Base-by-base conservation (phyloP, 1,140 invertebrate species). In the Linepithema humile region DNA sequence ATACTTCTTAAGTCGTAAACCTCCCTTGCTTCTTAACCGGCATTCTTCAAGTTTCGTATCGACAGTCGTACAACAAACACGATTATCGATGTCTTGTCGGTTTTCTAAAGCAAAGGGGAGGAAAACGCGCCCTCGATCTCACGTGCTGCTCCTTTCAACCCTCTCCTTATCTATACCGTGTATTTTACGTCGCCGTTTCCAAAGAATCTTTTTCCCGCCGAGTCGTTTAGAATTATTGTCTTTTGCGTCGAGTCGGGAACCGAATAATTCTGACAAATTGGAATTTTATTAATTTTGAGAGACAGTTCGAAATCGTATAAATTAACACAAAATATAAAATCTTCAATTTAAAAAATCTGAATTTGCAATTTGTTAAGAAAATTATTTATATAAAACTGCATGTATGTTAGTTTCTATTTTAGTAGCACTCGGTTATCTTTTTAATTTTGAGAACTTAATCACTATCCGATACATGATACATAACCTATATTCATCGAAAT, bases 21-120 rank as follows among this genome's bases (percentile, higher is more conserved):
- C 74, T 77, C 72, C 74, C 82, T 84, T 53, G 85, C 59, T 84
- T 75, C 84, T 88, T 72, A 67, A 38, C 88, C 59, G 73, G 64
- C 70, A 89, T 90, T 89, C 85, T 62, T 69, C 67, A 89, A 90
- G 60, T 89, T 89, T 86, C 83, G 85, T 89, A 89, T 86, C 83
- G 75, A 43, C 64, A 83, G 57, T 89, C 85, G 65, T 88, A 90
- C 89, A 88, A 89, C 89, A 89, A 90, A 90, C 85, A 87, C 88
- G 85, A 90, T 89, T 89, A 89, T 89, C 88, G 85, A 85, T 89
- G 78, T 89, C 78, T 77, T 75, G 88, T 89, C 77, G 65, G 59
- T 85, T 83, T 83, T 83, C 77, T 87, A 88, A 88, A 88, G 85
- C 83, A 57, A 72, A 80, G 53, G 83, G 75, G 83, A 88, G 75